Conservation (phyloP, 2,888 invertebrate genomes). For the Imbricaverruca yamaguchii region DNA sequence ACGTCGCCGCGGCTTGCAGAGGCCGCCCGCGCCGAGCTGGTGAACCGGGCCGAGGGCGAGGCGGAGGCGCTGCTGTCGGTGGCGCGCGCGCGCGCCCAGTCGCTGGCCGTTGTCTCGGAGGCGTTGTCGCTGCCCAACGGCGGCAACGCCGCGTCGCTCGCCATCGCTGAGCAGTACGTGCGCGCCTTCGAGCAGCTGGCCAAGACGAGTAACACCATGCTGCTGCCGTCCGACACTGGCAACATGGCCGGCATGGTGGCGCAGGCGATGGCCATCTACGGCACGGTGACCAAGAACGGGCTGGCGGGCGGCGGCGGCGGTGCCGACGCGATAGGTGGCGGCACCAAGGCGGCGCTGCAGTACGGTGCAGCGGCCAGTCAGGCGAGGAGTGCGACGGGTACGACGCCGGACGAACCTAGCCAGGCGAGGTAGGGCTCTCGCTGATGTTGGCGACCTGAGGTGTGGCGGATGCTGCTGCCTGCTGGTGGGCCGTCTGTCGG, state of each 20-base stretch:
- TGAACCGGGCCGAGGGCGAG: slow-evolving; percentile 87
- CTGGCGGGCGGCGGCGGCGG: not conserved
- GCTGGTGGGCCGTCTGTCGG: no score
- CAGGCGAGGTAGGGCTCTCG: no score
- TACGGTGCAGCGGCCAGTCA: no score
- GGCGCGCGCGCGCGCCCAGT: slow-evolving; percentile 83
- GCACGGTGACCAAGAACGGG: slow-evolving; percentile 39
- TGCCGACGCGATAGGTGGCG: not conserved
- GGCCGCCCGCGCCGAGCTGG: slow-evolving; percentile 87
- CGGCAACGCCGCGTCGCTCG: slow-evolving; percentile 80
- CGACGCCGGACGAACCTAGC: no score
- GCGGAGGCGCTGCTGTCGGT: slow-evolving; percentile 82
- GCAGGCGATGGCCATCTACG: slow-evolving; percentile 45
- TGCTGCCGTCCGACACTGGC: slow-evolving; percentile 83
- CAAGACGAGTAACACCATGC: slow-evolving; percentile 84
- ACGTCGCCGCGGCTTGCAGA: slow-evolving; percentile 48
- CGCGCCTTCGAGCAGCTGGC: slow-evolving; percentile 88
- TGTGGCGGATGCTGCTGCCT: no score
- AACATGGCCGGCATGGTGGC: slow-evolving; percentile 70
- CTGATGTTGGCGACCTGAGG: no score
- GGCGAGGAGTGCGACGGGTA: no score
- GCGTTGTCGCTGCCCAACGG: slow-evolving; percentile 53
- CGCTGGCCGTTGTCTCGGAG: slow-evolving; percentile 66
- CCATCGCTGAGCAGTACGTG: slow-evolving; percentile 93
- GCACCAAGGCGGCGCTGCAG: no score